Evolutionary conservation across 1,140 invertebrate species (phyloP).

Genomic region (Drosophila murphyi): DNA sequence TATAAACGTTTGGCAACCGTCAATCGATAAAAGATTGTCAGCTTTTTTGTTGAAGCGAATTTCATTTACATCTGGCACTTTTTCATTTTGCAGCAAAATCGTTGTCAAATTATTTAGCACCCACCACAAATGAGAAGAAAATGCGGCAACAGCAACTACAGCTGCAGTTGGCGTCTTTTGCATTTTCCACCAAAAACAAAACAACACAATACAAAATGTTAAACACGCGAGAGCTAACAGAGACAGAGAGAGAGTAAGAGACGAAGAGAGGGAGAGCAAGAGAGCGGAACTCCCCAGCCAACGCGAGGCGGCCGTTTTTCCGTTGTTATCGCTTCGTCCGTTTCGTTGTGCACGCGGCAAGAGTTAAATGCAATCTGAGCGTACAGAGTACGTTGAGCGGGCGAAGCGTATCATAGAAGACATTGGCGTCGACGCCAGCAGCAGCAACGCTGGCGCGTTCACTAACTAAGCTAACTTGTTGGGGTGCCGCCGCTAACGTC

Average conservation of each 20-base stretch:
- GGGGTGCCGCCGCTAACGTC: constrained; percentile 50
- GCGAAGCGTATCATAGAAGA: constrained; percentile 41
- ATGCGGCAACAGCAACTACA: constrained; percentile 39
- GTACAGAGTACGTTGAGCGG: constrained; percentile 33
- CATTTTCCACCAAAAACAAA: constrained; percentile 48
- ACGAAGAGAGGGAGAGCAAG: constrained; percentile 42
- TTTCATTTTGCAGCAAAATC: constrained; percentile 36
- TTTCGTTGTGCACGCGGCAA: constrained; percentile 77
- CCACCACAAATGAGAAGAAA: constrained; percentile 36
- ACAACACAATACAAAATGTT: constrained; percentile 32
- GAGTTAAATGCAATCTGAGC: constrained; percentile 80
- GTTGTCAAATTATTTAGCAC: constrained; percentile 51
- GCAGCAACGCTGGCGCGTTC: constrained; percentile 32
- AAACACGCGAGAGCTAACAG: constrained; percentile 37
- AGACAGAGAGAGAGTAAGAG: constrained; percentile 25
- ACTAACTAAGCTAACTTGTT: constrained; percentile 45
- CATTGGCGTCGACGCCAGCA: constrained; percentile 39
- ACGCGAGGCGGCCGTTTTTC: constrained; percentile 48
- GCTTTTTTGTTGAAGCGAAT: constrained; percentile 9
- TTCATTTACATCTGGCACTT: constrained; percentile 45
- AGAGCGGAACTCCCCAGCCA: constrained; percentile 47
- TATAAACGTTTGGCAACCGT: neutral
- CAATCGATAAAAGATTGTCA: constrained; percentile 33
- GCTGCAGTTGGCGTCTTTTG: constrained; percentile 40
- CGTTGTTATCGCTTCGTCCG: constrained; percentile 57